Evolutionary conservation across 2,888 invertebrate species (phyloP).

Genomic region (Tenthredo distinguenda): DNA sequence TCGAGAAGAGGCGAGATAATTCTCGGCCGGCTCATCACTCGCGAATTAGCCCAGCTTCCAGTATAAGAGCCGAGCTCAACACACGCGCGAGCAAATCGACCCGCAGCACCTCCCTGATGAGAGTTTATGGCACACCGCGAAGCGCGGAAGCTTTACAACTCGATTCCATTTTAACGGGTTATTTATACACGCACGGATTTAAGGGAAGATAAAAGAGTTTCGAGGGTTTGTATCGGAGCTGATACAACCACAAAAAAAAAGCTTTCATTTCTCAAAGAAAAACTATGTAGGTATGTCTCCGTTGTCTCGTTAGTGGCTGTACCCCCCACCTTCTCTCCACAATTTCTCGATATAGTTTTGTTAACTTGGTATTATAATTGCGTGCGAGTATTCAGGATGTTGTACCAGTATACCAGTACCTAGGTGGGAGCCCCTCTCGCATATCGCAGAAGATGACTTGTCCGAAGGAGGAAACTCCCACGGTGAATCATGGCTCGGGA

Average conservation of each 20-base stretch:
- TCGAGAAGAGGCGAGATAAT: constrained; percentile 55
- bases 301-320: too few relatives aligned
- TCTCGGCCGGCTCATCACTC: constrained; percentile 68
- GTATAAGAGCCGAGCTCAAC: constrained; percentile 52
- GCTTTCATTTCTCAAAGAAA: neutral
- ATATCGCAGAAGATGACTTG: constrained; percentile 17
- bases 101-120: constrained; percentile 28
- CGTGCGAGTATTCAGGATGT: neutral
- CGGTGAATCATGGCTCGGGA: constrained; percentile 34
- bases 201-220: neutral
- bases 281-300: too few relatives aligned
- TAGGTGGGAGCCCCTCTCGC: neutral
- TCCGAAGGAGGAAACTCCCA: constrained; percentile 38
- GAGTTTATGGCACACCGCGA: constrained; percentile 41
- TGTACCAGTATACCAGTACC: neutral
- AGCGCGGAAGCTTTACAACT: constrained; percentile 30
- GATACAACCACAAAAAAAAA: too few relatives aligned
- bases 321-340: neutral
- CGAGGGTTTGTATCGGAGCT: neutral
- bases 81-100: constrained; percentile 35
- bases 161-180: neutral
- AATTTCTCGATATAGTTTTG: neutral
- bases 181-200: neutral
- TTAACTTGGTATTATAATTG: neutral
- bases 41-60: constrained; percentile 70